Percentiles rank a stretch among this genome's conserved stretches.
phyloP scores from a whole-genome alignment of 1,140 invertebrate genomes.

The Charaxes varanes region DNA sequence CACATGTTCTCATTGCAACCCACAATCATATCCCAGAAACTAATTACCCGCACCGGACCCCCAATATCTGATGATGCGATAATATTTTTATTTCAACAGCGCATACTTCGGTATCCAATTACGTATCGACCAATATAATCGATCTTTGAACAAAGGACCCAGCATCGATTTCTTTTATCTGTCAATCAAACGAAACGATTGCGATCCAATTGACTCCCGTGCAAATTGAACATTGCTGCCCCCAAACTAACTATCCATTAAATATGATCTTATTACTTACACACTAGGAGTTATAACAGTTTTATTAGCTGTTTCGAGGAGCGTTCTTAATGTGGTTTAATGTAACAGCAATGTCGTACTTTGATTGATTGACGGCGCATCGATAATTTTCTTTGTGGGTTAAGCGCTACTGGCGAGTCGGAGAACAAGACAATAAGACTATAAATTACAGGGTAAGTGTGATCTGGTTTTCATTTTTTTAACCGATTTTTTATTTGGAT shows the following conservation, averaged over 20 bases:
- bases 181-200: constrained; percentile 60
- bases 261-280: constrained; percentile 1
- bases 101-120: constrained; percentile 44
- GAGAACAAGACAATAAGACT: constrained; percentile 9
- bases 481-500: background rate
- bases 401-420: constrained; percentile 40
- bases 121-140: constrained; percentile 49
- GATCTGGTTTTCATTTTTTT: background rate
- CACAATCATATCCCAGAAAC: constrained; percentile 2
- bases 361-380: constrained; percentile 56
- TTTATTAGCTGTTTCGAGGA: background rate
- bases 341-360: constrained; percentile 32
- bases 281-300: constrained; percentile 10
- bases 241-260: background rate
- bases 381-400: constrained; percentile 46
- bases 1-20: background rate
- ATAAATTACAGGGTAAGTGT: constrained; percentile 7
- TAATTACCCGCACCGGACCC: constrained; percentile 13
- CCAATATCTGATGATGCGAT: constrained; percentile 11
- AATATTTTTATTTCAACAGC: constrained; percentile 37
- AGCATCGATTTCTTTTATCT: constrained; percentile 59
- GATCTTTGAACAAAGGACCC: constrained; percentile 48
- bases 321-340: constrained; percentile 8
- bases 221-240: constrained; percentile 19
- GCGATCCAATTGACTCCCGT: constrained; percentile 36